Evolutionary conservation across 2,888 invertebrate species (phyloP).

Genomic region (Plebejus anna): DNA sequence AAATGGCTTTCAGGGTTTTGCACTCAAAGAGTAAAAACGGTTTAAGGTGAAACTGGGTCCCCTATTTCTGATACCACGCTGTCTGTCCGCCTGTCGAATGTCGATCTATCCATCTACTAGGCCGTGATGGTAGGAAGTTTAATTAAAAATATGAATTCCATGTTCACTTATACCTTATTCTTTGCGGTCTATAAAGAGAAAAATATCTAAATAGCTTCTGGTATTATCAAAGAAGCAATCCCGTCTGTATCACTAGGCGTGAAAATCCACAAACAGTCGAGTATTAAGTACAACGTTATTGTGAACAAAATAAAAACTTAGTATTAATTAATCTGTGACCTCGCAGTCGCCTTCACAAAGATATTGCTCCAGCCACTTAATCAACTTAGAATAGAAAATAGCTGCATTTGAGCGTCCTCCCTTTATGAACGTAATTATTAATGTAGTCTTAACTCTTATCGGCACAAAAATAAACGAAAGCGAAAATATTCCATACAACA

Average conservation of each 20-base stretch:
- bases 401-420: constrained; percentile 8
- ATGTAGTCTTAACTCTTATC: neutral
- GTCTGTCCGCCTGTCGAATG: no score
- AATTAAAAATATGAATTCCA: neutral
- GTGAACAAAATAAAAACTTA: constrained; percentile 1
- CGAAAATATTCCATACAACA: neutral
- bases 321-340: constrained; percentile 16
- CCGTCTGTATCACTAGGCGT: neutral
- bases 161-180: neutral
- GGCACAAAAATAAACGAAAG: neutral
- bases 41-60: no score
- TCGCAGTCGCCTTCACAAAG: neutral
- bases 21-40: no score
- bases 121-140: neutral
- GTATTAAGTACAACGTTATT: neutral
- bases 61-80: no score
- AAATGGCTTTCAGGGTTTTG: no score
- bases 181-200: neutral
- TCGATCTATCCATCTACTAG: no score
- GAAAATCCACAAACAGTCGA: neutral
- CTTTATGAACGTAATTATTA: neutral
- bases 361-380: neutral
- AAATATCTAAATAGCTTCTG: neutral
- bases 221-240: constrained; percentile 10
- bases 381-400: neutral